Evolutionary conservation across 2,113 vertebrate genomes (phyloP), one percentile per base, ranked within the genome.

Genomic region (Andinoacara biseriatus): DNA sequence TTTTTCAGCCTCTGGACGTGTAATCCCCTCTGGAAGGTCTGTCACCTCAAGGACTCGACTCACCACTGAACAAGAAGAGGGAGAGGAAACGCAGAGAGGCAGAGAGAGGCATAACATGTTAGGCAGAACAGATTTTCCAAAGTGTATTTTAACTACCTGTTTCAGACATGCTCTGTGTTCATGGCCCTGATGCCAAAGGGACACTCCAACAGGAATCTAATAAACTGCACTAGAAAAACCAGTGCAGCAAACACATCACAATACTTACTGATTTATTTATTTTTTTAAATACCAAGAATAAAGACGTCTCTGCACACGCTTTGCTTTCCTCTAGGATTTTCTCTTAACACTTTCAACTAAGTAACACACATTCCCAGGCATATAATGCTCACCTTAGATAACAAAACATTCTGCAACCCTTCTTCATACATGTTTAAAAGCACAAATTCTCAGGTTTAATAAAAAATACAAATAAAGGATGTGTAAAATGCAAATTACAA

Each of bases 11-110:
- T 99, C 98, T 0, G 96, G 97, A 82, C 98, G 97, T 0, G 98
- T 98, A 95, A 99, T 99, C 86, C 98, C 98, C 88, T 99, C 98
- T 1, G 98, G 98, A 80, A 99, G 96, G 94, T 99, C 98, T 0
- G 98, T 99, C 74, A 99, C 98, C 94, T 99, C 98, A 88, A 99
- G 95, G 62, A 99, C 97, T 38, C 97, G 97, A 90, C 97, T 98
- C 91, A 99, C 95, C 91, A 98, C 98, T 98, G 90, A 40, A 46
- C 10, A 24, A 83, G 20, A 74, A n/a, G 31, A 33, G 35, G 35
- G 7, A 38, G 35, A 38, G 8, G 75, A 83, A 22, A 80, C 35
- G 10, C 38, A 10, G 7, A 43, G 2, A 49, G 10, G 22, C 2
- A 24, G 10, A 61, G 54, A 59, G 33, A 67, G 52, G 31, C 7